These are phyloP conservation scores for Lota lota DNA, from an alignment of 2,113 vertebrate genomes.

Conservation along the genomic window DNA sequence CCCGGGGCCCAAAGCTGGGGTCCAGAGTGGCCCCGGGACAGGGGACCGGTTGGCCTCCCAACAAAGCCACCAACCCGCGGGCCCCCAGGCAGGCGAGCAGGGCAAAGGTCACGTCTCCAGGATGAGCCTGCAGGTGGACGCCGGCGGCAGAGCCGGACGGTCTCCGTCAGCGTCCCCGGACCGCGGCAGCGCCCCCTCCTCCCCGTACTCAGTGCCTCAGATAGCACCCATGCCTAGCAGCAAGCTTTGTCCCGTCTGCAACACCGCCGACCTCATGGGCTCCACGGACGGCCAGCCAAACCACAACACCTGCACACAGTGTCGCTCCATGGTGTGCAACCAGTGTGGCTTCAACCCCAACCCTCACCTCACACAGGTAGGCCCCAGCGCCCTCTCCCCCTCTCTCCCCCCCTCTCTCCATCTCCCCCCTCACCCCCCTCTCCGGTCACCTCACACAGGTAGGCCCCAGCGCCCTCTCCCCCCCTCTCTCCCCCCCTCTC, in stretches of 20 bases:
- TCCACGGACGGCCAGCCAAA: constrained; percentile 82
- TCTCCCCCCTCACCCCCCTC: too few relatives aligned
- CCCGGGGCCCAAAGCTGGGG: constrained; percentile 60
- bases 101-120: constrained; percentile 64
- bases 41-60: constrained; percentile 70
- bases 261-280: constrained; percentile 91
- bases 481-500: too few relatives aligned
- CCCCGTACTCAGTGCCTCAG: constrained; percentile 95
- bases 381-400: background rate
- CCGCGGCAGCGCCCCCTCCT: constrained; percentile 87
- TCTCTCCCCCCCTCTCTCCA: too few relatives aligned
- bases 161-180: constrained; percentile 84
- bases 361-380: constrained; percentile 97
- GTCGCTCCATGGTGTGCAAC: constrained; percentile 92
- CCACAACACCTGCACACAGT: constrained; percentile 94
- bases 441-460: too few relatives aligned
- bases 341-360: constrained; percentile 99
- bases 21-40: constrained; percentile 54
- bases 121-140: constrained; percentile 74
- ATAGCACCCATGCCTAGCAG: constrained; percentile 97
- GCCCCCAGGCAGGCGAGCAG: constrained; percentile 45
- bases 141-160: constrained; percentile 64
- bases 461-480: too few relatives aligned
- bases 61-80: constrained; percentile 43
- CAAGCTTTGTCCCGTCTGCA: constrained; percentile 96